A percentile compares a stretch with the other conserved stretches of the same genome.
Evolutionary conservation across 2,888 invertebrate genomes (phyloP).

Genomic region (Dione juno): DNA sequence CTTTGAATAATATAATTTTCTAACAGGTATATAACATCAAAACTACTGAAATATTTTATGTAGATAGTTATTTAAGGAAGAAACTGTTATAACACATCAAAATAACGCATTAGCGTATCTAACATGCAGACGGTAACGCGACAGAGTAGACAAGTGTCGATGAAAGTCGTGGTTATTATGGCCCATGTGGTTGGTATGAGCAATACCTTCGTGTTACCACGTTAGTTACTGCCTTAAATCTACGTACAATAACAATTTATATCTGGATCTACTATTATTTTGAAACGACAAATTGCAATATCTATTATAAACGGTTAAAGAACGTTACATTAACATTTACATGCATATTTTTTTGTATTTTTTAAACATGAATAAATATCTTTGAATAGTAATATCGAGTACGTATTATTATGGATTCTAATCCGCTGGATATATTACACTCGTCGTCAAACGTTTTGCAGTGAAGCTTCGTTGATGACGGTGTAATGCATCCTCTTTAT

Average conservation of each 20-base stretch:
- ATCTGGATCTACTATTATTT: constrained; percentile 33
- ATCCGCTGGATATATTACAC: constrained; percentile 41
- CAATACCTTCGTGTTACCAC: not conserved
- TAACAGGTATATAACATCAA: constrained; percentile 4
- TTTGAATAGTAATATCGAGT: constrained; percentile 22
- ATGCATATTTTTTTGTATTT: constrained; percentile 29
- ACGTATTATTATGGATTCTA: constrained; percentile 27
- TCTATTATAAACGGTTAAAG: constrained; percentile 21
- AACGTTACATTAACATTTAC: constrained; percentile 33
- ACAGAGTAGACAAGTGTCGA: not conserved
- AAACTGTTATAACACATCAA: not conserved
- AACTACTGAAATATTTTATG: constrained; percentile 5
- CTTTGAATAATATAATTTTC: not conserved
- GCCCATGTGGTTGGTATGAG: too few relatives aligned
- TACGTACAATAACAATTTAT: constrained; percentile 13
- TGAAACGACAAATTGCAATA: constrained; percentile 24
- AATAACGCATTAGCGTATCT: not conserved
- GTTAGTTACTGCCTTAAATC: constrained; percentile 24
- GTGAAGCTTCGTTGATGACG: constrained; percentile 11
- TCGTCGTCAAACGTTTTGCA: not conserved
- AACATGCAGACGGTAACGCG: not conserved
- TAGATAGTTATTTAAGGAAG: not conserved
- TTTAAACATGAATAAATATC: constrained; percentile 28
- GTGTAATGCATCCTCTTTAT: constrained; percentile 37
- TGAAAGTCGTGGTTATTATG: not conserved